These are phyloP conservation scores for Vipera latastei DNA, from an alignment of 2,797 vertebrate genomes.

Conservation along the genomic window DNA sequence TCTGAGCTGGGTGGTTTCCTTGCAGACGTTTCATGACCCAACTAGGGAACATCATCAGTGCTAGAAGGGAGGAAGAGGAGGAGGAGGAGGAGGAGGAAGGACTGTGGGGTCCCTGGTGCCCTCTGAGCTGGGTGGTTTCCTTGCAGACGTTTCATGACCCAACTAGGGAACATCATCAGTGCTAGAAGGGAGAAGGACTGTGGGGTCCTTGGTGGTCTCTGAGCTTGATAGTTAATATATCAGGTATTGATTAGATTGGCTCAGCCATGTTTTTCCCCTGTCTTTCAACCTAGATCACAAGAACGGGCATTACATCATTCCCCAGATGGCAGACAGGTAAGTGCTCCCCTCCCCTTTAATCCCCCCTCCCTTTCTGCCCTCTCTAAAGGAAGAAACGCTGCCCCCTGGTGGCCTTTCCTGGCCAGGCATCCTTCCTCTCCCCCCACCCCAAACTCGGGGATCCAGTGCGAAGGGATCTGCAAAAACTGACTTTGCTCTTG, in stretches of 20 bases:
- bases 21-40: not conserved
- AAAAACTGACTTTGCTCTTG: not conserved
- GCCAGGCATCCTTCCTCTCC: not conserved
- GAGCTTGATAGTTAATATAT: not conserved
- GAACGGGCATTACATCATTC: constrained; percentile 99
- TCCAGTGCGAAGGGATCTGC: not conserved
- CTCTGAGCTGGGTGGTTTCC: not conserved
- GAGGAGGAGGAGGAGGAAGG: not conserved
- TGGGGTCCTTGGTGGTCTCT: not conserved
- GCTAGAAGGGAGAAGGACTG: too few relatives aligned
- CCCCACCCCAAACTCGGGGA: not conserved
- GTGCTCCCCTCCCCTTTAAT: constrained; percentile 14
- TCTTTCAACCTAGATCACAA: constrained; percentile 87
- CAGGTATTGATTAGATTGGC: not conserved
- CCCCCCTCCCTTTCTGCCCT: too few relatives aligned
- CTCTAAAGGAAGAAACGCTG: not conserved
- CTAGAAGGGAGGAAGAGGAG: not conserved
- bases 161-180: not conserved
- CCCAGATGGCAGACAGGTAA: constrained; percentile 99
- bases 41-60: not conserved
- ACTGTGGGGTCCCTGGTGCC: accelerated
- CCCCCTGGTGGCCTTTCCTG: not conserved
- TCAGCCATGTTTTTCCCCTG: accelerated
- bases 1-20: not conserved
- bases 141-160: not conserved